Conservation (phyloP, 1,140 invertebrate species). For the Augochlora pura region DNA sequence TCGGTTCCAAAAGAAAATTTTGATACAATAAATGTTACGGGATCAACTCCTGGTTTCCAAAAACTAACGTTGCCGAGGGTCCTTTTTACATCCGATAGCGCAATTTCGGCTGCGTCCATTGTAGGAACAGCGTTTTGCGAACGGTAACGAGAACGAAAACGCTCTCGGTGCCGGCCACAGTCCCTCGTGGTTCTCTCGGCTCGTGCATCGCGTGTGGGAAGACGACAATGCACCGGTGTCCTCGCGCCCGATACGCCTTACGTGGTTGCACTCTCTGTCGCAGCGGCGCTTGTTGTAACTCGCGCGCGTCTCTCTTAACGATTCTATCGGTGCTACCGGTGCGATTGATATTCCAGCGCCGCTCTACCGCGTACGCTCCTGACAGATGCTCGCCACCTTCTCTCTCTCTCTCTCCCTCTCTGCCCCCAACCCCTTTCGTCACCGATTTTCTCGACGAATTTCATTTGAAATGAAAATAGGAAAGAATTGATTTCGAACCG, state of each 20-base stretch:
- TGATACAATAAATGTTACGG: too few species aligned
- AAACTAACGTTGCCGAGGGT: too few species aligned
- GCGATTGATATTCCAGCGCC: conserved; percentile 51
- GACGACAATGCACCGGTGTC: conserved; percentile 69
- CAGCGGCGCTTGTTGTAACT: conserved; percentile 17
- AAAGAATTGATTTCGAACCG: too few species aligned
- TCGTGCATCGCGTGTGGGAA: conserved; percentile 63
- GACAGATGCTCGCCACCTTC: conserved; percentile 36
- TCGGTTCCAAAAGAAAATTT: too few species aligned
- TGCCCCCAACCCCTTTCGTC: not conserved
- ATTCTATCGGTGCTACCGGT: conserved; percentile 24
- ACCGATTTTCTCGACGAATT: not conserved
- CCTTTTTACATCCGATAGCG: too few species aligned
- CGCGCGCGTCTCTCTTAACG: conserved; percentile 30
- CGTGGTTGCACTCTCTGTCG: conserved; percentile 48
- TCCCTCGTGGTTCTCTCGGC: conserved; percentile 48
- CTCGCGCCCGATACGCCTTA: conserved; percentile 67
- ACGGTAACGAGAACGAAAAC: conserved; percentile 10
- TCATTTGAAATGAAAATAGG: too few species aligned
- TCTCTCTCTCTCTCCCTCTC: not conserved
- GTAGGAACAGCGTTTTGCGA: not conserved
- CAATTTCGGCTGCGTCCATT: too few species aligned
- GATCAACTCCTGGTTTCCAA: too few species aligned
- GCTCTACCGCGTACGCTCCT: conserved; percentile 25
- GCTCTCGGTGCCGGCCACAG: too few species aligned